A percentile compares a stretch with the other conserved stretches of the same genome.
These are phyloP conservation scores for Drosophila paramelanica DNA, from an alignment of 2,888 invertebrate species.

Conservation along the genomic window DNA sequence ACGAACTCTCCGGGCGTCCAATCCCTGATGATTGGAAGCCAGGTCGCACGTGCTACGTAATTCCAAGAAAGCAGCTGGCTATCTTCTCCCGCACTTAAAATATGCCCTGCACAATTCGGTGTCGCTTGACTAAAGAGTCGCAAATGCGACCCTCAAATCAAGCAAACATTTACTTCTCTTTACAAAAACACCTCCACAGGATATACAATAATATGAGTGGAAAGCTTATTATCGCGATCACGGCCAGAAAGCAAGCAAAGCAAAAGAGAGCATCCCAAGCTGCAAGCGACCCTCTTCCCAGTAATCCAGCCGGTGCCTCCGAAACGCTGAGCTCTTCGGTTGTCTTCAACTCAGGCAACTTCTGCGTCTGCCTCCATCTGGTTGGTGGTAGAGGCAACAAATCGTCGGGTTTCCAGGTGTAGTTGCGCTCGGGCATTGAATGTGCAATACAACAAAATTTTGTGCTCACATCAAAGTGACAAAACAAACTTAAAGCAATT, in stretches of 20 bases:
- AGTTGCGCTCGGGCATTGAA: too few relatives aligned
- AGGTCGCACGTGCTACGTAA: conserved; percentile 54
- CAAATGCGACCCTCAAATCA: too few relatives aligned
- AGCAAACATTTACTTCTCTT: background rate
- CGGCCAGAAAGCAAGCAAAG: background rate
- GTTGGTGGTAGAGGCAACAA: too few relatives aligned
- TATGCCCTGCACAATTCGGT: background rate
- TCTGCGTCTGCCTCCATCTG: too few relatives aligned
- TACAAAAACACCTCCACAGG: background rate
- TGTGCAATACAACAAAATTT: too few relatives aligned
- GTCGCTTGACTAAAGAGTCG: too few relatives aligned
- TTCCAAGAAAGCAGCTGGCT: conserved; percentile 44
- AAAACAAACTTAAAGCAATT: too few relatives aligned
- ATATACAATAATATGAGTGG: background rate
- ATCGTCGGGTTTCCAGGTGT: too few relatives aligned
- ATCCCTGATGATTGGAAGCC: conserved; percentile 34
- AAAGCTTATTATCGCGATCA: background rate
- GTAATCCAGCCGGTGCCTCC: background rate
- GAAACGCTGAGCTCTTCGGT: too few relatives aligned
- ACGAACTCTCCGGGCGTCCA: conserved; percentile 45
- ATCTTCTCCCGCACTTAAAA: background rate
- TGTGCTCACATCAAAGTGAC: too few relatives aligned
- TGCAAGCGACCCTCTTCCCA: too few relatives aligned
- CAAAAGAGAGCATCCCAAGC: background rate
- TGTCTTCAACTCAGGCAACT: too few relatives aligned